Evolutionary conservation across 2,888 invertebrate species (phyloP).

Genomic region (Rotaria macrura): DNA sequence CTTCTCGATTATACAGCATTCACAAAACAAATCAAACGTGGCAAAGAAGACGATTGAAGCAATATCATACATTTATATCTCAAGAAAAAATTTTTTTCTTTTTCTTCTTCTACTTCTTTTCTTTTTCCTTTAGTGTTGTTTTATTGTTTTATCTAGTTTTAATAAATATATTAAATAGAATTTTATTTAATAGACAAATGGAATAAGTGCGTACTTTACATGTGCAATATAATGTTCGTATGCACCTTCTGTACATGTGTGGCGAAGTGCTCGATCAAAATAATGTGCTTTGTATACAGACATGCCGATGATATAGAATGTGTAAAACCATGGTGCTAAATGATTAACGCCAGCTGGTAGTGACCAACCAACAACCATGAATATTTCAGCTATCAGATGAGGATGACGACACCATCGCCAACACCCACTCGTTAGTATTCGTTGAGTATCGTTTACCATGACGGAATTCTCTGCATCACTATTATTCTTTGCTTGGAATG

Average conservation of each 20-base stretch:
- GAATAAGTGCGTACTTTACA: neutral
- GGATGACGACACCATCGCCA: slow-evolving; percentile 17
- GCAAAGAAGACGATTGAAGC: slow-evolving; percentile 48
- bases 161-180: neutral
- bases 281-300: neutral
- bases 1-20: slow-evolving; percentile 53
- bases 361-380: neutral
- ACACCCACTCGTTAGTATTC: neutral
- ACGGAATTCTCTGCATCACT: neutral
- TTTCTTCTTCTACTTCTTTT: neutral
- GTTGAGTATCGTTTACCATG: neutral
- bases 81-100: too few relatives aligned
- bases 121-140: neutral
- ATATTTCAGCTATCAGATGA: neutral
- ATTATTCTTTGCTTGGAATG: neutral
- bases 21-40: slow-evolving; percentile 52
- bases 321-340: neutral
- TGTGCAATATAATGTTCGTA: neutral
- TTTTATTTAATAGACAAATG: slow-evolving; percentile 6
- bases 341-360: neutral
- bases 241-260: neutral
- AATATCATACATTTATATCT: neutral
- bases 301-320: neutral
- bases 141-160: neutral
- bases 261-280: neutral